phyloP scores from a whole-genome alignment of 2,797 vertebrate species.

The Notolepis coatsorum region DNA sequence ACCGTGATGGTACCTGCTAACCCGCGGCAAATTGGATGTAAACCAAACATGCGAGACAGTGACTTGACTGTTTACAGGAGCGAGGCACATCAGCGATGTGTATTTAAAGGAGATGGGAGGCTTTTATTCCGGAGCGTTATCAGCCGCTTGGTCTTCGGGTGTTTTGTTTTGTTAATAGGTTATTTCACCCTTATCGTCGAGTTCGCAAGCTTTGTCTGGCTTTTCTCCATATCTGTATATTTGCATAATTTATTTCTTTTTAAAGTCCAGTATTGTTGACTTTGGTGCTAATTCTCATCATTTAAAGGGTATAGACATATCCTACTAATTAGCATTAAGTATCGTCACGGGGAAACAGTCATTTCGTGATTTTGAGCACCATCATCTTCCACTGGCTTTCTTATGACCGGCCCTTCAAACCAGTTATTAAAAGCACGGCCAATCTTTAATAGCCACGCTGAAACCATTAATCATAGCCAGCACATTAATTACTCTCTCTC shows the following conservation, averaged over 20 bases:
- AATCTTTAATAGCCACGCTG: slow-evolving; percentile 59
- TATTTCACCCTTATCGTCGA: slow-evolving; percentile 5
- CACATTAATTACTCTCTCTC: slow-evolving; percentile 64
- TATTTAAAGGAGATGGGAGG: slow-evolving; percentile 16
- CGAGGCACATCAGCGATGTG: slow-evolving; percentile 9
- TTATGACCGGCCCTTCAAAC: slow-evolving; percentile 50
- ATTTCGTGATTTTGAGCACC: slow-evolving; percentile 49
- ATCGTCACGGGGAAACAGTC: slow-evolving; percentile 53
- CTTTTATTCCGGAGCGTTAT: neutral
- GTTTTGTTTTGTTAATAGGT: slow-evolving; percentile 4
- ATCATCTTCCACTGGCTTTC: slow-evolving; percentile 24
- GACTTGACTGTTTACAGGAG: slow-evolving; percentile 32
- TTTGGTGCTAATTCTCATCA: neutral
- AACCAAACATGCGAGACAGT: slow-evolving; percentile 17
- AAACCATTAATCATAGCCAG: slow-evolving; percentile 72
- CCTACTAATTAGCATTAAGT: slow-evolving; percentile 14
- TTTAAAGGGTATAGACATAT: neutral
- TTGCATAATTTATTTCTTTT: neutral
- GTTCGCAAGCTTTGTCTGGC: neutral
- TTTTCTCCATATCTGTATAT: neutral
- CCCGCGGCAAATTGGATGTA: slow-evolving; percentile 36
- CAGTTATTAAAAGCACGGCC: slow-evolving; percentile 64
- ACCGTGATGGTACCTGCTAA: slow-evolving; percentile 25
- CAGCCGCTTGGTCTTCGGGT: neutral
- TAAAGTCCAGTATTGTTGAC: too few relatives aligned